Evolutionary conservation across 2,888 invertebrate genomes (phyloP).

Genomic region (Limenitis camilla): DNA sequence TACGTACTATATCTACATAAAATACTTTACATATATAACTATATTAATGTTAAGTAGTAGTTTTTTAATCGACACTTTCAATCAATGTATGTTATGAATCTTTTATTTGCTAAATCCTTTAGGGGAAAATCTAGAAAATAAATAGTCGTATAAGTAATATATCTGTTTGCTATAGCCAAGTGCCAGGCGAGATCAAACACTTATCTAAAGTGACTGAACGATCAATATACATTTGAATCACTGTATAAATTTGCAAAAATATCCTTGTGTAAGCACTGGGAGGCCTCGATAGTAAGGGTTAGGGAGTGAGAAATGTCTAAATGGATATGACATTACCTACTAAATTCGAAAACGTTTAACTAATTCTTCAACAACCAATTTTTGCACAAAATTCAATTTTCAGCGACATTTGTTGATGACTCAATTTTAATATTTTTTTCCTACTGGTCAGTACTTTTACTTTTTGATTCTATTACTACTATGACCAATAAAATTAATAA

Average conservation of each 20-base stretch:
- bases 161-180: not conserved
- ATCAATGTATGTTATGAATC: too few species aligned
- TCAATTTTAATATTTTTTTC: too few species aligned
- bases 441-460: too few species aligned
- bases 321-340: constrained; percentile 24
- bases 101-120: not conserved
- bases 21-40: too few species aligned
- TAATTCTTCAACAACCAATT: not conserved
- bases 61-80: not conserved
- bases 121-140: not conserved
- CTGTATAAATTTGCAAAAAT: constrained; percentile 49
- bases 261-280: constrained; percentile 46
- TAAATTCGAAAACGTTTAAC: too few species aligned
- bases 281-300: constrained; percentile 31
- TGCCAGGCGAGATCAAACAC: constrained; percentile 9
- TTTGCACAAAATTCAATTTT: not conserved
- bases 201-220: constrained; percentile 9
- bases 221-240: constrained; percentile 14
- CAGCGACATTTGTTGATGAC: too few species aligned
- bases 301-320: not conserved
- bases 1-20: too few species aligned
- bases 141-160: constrained; percentile 1
- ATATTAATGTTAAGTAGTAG: too few species aligned
- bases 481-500: too few species aligned
- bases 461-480: too few species aligned